These are phyloP conservation scores for Lota lota DNA, from an alignment of 2,113 vertebrate species.

Conservation along the genomic window DNA sequence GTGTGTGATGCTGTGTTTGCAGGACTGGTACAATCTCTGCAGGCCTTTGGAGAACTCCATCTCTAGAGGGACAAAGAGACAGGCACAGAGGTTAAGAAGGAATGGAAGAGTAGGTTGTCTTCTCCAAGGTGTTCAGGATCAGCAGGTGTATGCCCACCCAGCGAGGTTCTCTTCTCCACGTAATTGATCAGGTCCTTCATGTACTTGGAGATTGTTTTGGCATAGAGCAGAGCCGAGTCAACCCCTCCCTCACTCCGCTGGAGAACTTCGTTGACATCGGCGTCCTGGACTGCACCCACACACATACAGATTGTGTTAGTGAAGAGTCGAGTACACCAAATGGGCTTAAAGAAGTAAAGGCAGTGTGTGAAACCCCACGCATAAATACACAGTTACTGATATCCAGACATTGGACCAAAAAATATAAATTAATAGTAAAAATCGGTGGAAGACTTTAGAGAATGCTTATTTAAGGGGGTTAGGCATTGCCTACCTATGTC, in stretches of 20 bases:
- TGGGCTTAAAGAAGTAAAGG: no score
- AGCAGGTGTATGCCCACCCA: conserved; percentile 74
- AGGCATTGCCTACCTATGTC: conserved; percentile 57
- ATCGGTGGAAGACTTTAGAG: no score
- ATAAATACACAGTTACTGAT: no score
- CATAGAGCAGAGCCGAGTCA: conserved; percentile 83
- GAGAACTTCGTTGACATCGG: conserved; percentile 87
- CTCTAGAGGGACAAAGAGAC: conserved; percentile 72
- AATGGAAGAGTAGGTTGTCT: no score
- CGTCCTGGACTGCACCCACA: conserved; percentile 49
- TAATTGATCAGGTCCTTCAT: conserved; percentile 91
- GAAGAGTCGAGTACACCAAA: not conserved
- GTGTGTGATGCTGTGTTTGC: conserved; percentile 84
- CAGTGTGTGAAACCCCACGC: no score
- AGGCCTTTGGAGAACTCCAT: conserved; percentile 89
- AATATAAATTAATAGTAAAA: no score
- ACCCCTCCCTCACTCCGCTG: conserved; percentile 91
- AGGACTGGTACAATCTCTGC: conserved; percentile 85
- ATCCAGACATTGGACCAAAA: no score
- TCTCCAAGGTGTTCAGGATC: no score
- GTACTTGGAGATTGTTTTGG: conserved; percentile 92
- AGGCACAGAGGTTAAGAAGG: not conserved
- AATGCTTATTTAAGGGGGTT: no score
- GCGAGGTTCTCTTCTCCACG: conserved; percentile 81
- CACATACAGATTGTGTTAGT: conserved; percentile 18